A percentile compares a stretch with the other conserved stretches of the same genome.
Evolutionary conservation across 2,113 vertebrate species (phyloP).

Genomic region (Pituophis catenifer): DNA sequence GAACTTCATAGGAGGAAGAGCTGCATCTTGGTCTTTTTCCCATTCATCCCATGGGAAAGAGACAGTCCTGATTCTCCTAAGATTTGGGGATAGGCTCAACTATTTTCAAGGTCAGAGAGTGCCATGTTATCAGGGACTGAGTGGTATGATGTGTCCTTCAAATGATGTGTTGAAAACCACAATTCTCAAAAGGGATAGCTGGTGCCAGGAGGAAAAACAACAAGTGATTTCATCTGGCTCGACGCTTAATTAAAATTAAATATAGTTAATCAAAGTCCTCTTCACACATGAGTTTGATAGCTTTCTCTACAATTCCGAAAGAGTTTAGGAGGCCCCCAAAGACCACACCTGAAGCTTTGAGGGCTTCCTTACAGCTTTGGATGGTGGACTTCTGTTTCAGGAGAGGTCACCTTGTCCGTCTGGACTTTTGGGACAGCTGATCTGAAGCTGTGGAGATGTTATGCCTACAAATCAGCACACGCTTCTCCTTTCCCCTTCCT

Average conservation of each 20-base stretch:
- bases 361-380: background rate
- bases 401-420: background rate
- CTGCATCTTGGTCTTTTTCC: background rate
- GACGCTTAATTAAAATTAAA: background rate
- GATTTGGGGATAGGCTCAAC: background rate
- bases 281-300: background rate
- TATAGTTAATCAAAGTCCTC: background rate
- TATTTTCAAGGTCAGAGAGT: background rate
- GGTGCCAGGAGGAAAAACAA: background rate
- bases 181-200: background rate
- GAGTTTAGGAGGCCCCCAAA: background rate
- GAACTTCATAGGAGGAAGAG: background rate
- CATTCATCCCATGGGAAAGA: background rate
- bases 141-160: background rate
- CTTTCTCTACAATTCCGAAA: background rate
- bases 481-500: background rate
- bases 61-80: background rate
- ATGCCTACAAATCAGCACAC: background rate
- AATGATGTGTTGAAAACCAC: background rate
- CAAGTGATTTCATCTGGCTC: background rate
- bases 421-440: background rate
- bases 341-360: background rate
- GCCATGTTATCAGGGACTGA: background rate
- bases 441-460: background rate
- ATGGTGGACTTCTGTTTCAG: background rate